Conservation (phyloP, 2,113 vertebrate species). For the Xenus cinereus region DNA sequence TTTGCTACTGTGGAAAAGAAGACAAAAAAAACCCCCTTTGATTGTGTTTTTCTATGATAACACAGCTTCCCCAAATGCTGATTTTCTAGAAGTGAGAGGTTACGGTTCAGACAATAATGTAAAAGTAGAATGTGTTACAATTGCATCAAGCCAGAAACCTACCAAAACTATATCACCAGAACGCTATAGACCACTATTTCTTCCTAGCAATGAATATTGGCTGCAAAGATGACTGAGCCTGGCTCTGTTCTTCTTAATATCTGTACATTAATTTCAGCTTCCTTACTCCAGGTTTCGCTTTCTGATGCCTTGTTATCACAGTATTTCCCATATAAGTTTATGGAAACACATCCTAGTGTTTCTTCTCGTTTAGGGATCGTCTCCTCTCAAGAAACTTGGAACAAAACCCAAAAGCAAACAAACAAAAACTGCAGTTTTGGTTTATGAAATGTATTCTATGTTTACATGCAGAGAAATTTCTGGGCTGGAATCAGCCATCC, state of each 20-base stretch:
- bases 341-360: background rate
- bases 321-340: background rate
- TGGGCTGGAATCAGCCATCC: background rate
- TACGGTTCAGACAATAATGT: background rate
- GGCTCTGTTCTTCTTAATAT: background rate
- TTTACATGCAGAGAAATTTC: slow-evolving; percentile 31
- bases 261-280: background rate
- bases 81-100: background rate
- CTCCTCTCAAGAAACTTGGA: background rate
- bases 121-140: background rate
- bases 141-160: background rate
- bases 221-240: background rate
- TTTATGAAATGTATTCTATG: slow-evolving; percentile 7
- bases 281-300: background rate
- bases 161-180: background rate
- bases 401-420: slow-evolving; percentile 16
- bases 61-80: background rate
- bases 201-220: background rate
- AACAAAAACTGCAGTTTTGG: background rate
- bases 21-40: background rate
- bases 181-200: background rate
- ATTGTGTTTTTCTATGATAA: background rate
- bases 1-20: background rate
- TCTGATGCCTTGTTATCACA: background rate
- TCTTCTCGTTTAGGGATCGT: background rate